Conservation (phyloP, 2,797 vertebrate genomes). For the Clamator glandarius region DNA sequence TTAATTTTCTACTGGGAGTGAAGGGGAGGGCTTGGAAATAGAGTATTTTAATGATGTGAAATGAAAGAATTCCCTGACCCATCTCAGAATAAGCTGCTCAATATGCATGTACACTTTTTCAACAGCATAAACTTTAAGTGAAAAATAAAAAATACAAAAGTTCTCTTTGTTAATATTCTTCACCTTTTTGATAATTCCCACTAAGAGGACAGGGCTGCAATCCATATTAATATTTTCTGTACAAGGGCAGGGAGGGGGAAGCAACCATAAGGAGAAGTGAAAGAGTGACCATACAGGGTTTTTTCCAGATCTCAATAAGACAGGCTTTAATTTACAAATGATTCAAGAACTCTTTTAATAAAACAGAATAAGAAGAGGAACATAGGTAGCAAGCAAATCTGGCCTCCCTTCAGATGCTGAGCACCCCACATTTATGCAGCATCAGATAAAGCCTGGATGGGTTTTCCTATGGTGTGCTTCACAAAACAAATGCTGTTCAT, state of each 20-base stretch:
- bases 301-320: not conserved
- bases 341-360: not conserved
- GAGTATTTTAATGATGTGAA: not conserved
- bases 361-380: not conserved
- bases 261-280: fast-evolving
- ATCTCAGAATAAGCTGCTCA: not conserved
- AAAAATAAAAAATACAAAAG: not conserved
- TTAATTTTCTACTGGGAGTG: not conserved
- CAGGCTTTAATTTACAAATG: not conserved
- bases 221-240: not conserved
- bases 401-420: not conserved
- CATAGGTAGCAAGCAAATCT: not conserved
- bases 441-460: not conserved
- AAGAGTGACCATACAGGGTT: fast-evolving
- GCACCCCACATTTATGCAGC: not conserved
- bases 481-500: too few species aligned
- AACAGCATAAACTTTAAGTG: not conserved
- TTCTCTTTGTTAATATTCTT: not conserved
- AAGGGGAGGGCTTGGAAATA: not conserved
- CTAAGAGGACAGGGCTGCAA: too few species aligned
- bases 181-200: too few species aligned
- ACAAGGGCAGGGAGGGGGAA: not conserved
- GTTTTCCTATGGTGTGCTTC: not conserved
- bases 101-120: not conserved
- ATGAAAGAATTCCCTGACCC: too few species aligned